Evolutionary conservation across 1,140 invertebrate genomes (phyloP).

Genomic region (Lordiphosa collinella): DNA sequence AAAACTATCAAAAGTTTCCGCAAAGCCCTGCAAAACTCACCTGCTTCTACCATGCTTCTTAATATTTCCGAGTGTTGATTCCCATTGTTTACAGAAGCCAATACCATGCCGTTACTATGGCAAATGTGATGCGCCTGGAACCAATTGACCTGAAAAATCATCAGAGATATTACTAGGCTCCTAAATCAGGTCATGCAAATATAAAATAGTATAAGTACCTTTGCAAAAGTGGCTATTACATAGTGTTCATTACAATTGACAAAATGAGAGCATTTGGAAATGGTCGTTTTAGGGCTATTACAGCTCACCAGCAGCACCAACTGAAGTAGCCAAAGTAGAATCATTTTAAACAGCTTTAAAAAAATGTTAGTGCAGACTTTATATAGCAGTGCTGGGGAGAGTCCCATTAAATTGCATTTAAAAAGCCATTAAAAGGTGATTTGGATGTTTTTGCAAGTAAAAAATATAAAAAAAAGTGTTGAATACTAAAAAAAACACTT

Average conservation of each 20-base stretch:
- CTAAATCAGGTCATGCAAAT: too few relatives aligned
- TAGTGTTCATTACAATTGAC: constrained; percentile 24
- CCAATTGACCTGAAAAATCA: constrained; percentile 36
- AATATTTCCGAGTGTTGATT: constrained; percentile 31
- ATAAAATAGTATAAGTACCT: constrained; percentile 14
- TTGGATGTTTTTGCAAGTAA: too few relatives aligned
- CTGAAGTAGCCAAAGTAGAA: constrained; percentile 16
- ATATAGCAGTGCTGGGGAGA: too few relatives aligned
- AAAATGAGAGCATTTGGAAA: constrained; percentile 5
- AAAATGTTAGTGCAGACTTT: too few relatives aligned
- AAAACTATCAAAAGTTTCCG: background rate
- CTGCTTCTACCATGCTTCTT: constrained; percentile 6
- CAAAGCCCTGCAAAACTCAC: constrained; percentile 8
- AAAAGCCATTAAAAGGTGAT: too few relatives aligned
- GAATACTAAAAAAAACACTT: too few relatives aligned
- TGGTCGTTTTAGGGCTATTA: background rate
- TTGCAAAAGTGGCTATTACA: constrained; percentile 14
- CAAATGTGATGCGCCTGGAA: constrained; percentile 40
- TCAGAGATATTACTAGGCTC: background rate
- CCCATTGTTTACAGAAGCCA: constrained; percentile 36
- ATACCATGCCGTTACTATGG: constrained; percentile 21
- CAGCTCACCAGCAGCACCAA: constrained; percentile 7
- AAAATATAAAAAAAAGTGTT: too few relatives aligned
- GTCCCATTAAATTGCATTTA: too few relatives aligned
- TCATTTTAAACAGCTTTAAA: constrained; percentile 32